Evolutionary conservation across 2,888 invertebrate genomes (phyloP).

Genomic region (Odontocerum albicorne): DNA sequence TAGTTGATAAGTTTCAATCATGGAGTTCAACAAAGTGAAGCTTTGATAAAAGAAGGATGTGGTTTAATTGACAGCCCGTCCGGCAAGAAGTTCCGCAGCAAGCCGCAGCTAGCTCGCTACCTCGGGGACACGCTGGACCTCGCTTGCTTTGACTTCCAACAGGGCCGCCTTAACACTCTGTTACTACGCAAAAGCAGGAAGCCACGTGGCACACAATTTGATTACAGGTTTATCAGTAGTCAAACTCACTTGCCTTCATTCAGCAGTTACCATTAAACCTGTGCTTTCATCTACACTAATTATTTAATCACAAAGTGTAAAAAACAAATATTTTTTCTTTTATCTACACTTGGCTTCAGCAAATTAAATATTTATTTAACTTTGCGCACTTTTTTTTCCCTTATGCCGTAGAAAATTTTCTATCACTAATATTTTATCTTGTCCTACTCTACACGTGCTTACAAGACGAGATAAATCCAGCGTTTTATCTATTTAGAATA

Average conservation of each 20-base stretch:
- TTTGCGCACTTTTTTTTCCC: no score
- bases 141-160: slow-evolving; percentile 79
- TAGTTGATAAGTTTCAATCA: neutral
- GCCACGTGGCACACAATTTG: slow-evolving; percentile 66
- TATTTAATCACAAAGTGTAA: no score
- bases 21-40: neutral
- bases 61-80: slow-evolving; percentile 63
- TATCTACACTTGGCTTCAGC: no score
- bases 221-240: slow-evolving; percentile 60
- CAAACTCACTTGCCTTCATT: slow-evolving; percentile 19
- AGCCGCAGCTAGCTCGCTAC: slow-evolving; percentile 77
- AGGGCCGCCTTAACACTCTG: slow-evolving; percentile 74
- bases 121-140: slow-evolving; percentile 78
- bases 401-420: no score
- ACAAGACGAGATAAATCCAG: no score
- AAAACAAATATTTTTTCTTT: no score
- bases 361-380: no score
- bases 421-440: no score
- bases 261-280: slow-evolving; percentile 10
- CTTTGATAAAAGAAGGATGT: slow-evolving; percentile 25
- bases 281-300: slow-evolving; percentile 5
- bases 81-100: slow-evolving; percentile 81
- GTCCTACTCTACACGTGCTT: no score
- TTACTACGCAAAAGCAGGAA: slow-evolving; percentile 72
- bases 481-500: no score